Conservation (phyloP, 2,797 vertebrate genomes). For the Helostoma temminkii region DNA sequence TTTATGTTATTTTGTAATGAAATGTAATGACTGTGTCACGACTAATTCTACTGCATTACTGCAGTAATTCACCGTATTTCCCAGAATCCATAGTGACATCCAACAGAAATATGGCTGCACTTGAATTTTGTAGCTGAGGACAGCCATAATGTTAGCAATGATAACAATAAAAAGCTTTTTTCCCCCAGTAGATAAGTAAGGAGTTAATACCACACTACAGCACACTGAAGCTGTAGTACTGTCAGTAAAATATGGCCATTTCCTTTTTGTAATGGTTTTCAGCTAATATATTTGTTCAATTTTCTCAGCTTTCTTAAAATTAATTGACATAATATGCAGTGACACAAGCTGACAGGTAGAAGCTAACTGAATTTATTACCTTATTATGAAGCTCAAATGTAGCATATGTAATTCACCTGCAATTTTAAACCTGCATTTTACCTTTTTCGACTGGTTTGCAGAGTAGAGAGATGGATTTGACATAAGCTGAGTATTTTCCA, state of each 20-base stretch:
- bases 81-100: slow-evolving; percentile 1
- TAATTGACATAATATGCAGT: no score
- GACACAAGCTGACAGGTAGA: background rate
- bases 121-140: slow-evolving; percentile 2
- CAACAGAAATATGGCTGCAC: slow-evolving; percentile 8
- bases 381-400: slow-evolving; percentile 18
- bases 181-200: no score
- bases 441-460: background rate
- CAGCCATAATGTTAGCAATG: background rate
- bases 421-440: background rate
- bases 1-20: slow-evolving; percentile 24
- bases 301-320: slow-evolving; percentile 14
- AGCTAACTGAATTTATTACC: slow-evolving; percentile 7
- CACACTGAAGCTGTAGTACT: slow-evolving; percentile 7
- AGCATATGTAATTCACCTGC: background rate
- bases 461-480: slow-evolving; percentile 41
- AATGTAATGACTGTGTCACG: background rate
- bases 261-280: background rate
- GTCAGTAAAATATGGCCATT: slow-evolving; percentile 1
- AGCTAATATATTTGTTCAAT: slow-evolving; percentile 3
- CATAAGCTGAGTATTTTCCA: slow-evolving; percentile 45
- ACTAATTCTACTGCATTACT: background rate
- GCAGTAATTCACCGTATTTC: slow-evolving; percentile 12
- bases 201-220: no score
- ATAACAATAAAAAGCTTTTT: background rate